Percentiles rank a stretch among this genome's conserved stretches.
Evolutionary conservation across 2,888 invertebrate genomes (phyloP).

Genomic region (Diarsia rubi): DNA sequence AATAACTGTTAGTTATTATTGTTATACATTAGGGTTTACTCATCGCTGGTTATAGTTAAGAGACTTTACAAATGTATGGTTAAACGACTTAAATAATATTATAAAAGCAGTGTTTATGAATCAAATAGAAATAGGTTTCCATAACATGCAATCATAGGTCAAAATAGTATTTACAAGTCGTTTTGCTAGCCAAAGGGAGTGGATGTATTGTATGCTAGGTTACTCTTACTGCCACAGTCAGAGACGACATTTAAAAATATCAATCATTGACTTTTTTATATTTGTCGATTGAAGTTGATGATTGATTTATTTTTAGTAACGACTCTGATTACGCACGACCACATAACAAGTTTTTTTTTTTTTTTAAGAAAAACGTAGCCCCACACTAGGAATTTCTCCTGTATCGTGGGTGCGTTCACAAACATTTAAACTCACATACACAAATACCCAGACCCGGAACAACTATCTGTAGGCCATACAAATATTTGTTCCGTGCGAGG

Average conservation of each 20-base stretch:
- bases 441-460: too few relatives aligned
- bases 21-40: not conserved
- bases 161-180: constrained; percentile 26
- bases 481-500: too few relatives aligned
- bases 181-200: constrained; percentile 58
- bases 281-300: not conserved
- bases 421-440: too few relatives aligned
- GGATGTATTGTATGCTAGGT: constrained; percentile 49
- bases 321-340: constrained; percentile 1
- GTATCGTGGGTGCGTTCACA: too few relatives aligned
- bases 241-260: constrained; percentile 11
- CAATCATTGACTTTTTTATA: not conserved
- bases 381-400: too few relatives aligned
- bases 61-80: not conserved
- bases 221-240: constrained; percentile 27
- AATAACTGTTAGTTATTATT: not conserved
- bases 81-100: not conserved
- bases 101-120: constrained; percentile 1
- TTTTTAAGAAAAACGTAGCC: too few relatives aligned
- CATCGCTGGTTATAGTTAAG: not conserved
- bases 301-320: constrained; percentile 9
- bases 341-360: too few relatives aligned
- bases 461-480: too few relatives aligned
- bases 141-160: constrained; percentile 11
- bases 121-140: not conserved